Evolutionary conservation across 37 sponge, comb jelly and placozoan species (phyloP), one percentile per base, ranked within the genome.

Genomic region (Oopsacas minuta): DNA sequence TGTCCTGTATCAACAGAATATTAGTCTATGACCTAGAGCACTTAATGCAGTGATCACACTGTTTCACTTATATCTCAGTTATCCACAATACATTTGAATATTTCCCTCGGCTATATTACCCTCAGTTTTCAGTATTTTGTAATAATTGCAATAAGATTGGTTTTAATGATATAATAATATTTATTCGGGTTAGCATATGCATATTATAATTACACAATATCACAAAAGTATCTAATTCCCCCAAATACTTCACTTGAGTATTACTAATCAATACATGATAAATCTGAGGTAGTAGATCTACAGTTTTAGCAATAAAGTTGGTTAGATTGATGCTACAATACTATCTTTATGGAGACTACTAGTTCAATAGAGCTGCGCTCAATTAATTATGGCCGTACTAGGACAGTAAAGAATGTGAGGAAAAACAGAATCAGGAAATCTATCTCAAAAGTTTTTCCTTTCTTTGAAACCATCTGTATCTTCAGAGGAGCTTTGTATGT

Each of bases 11-110:
- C 75, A 61, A 61, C 22, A 10, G 75, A 61, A 61, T 61, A 25
- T 32, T 61, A 5, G 75, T 61, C 32, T 61, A 61, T n/a, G 75
- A 61, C 30, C 75, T 61, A 61, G 75, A 61, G 75, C 20, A 61
- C 75, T 25, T 61, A 61, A 25, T 61, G 30, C 20, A 61, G 75
- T 61, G 30, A n/a, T 17, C 17, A 12, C 51, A 12, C 51, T 46
- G 17, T 46, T 46, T 22, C 51, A 46, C 17, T 46, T 46, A 17
- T 46, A 46, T 46, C 51, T 46, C n/a, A n/a, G n/a, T 22, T 46
- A 46, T 46, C 17, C 17, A 17, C 51, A 46, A 46, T 46, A 17
- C 12, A 46, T 22, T 46, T 46, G 51, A 46, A 46, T 46, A 46
- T 12, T 46, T 46, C 51, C 51, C 17, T 46, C n/a, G n/a, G n/a